Evolutionary conservation across 2,888 invertebrate genomes (phyloP), one percentile per base, ranked within the genome.

Genomic region (Pycnomerus fuliginosus): DNA sequence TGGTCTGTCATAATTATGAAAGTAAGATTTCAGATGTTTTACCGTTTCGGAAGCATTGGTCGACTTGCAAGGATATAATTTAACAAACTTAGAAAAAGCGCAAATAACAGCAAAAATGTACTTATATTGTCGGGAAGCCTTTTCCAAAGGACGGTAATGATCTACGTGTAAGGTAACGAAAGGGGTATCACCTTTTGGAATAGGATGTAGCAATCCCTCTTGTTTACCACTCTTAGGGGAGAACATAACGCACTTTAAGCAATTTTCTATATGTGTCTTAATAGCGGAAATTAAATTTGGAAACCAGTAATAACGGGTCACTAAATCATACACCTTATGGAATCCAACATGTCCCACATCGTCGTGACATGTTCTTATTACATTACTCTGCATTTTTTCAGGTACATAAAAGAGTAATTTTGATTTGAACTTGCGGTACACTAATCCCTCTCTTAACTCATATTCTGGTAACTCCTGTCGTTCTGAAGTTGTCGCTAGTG

Each of bases 21-120:
- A 60, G 37, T 56, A 58, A 11, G 33, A 10, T 12, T 34, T 27
- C 2, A 61, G 11, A 16, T 17, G 48, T 4, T 45, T 44, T 3
- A 56, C 50, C 11, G 38, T 16, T 30, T 51, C 53, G 3, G 32
- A 25, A 2, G 51, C 28, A 1, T 38, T 44, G 3, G 55, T 56
- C 1, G 40, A 31, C n/a, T n/a, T n/a, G n/a, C n/a, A n/a, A n/a
- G n/a, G n/a, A n/a, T n/a, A n/a, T n/a, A n/a, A n/a, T n/a, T n/a
- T 20, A 7, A 40, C 49, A 1, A 1, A 55, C 20, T 61, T 63
- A 0, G 60, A 52, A 27, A 59, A 60, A 1, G 37, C 40, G 28
- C 61, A 55, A 5, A 59, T 38, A 3, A 59, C 43, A 3, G 53
- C 49, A 5, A 64, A 46, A 8, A 63, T 38, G 32, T 57, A 44